These are phyloP conservation scores for Oceanodroma leucorhoa DNA, from an alignment of 2,797 vertebrate species.

Conservation along the genomic window DNA sequence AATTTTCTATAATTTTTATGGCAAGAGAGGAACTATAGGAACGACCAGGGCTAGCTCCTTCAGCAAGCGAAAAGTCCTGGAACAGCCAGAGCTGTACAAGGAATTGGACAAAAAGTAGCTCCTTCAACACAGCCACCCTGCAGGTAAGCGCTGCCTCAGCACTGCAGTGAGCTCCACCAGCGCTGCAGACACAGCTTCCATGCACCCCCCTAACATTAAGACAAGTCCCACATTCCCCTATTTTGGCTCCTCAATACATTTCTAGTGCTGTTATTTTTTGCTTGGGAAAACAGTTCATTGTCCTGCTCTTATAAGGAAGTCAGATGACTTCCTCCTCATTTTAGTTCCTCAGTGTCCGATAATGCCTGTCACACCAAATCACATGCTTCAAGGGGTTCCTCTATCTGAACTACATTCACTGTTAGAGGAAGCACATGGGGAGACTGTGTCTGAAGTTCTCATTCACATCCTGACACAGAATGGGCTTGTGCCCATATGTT, in stretches of 20 bases:
- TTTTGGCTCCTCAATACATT: not conserved
- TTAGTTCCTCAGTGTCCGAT: not conserved
- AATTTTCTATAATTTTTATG: not conserved
- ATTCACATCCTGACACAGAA: too few species aligned
- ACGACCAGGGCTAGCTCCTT: not conserved
- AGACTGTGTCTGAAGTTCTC: not conserved
- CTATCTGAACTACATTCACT: rapidly evolving
- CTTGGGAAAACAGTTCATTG: not conserved
- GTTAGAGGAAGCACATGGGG: rapidly evolving
- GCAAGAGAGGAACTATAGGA: not conserved
- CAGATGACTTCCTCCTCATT: not conserved
- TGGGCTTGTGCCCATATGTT: rapidly evolving
- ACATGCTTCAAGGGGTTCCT: not conserved
- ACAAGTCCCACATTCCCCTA: not conserved
- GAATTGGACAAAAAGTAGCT: not conserved
- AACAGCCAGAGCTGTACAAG: too few species aligned
- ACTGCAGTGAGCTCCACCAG: not conserved
- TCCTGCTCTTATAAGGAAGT: not conserved
- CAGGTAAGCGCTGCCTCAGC: rapidly evolving
- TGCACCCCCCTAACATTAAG: rapidly evolving
- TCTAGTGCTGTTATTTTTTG: not conserved
- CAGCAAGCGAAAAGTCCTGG: not conserved
- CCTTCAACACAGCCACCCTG: too few species aligned
- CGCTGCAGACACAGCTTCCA: not conserved
- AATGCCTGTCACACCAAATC: not conserved